Evolutionary conservation across 2,797 vertebrate genomes (phyloP), one percentile per base, ranked within the genome.

Genomic region (Ctenochaetus hawaiiensis): DNA sequence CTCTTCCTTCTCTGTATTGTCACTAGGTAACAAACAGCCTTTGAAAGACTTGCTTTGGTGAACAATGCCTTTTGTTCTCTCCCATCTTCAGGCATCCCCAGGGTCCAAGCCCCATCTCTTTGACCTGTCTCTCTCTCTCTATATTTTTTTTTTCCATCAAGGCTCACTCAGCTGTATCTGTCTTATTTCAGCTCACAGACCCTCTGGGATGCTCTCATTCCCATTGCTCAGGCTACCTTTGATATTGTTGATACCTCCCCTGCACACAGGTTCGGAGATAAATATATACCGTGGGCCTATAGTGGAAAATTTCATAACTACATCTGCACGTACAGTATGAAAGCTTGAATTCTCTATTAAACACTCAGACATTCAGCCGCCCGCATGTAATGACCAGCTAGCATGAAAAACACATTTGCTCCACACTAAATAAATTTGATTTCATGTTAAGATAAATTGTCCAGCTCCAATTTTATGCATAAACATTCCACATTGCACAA

Each of bases 111-210:
- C 85, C 78, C 77, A 85, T 90, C 88, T 84, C 79, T 87, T 87
- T 87, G 76, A 84, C 82, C 77, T 34, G 37, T 63, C 72, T 76
- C 83, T 83, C 82, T 83, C 82, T 74, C 65, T 82, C 6, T 85
- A 6, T 86, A 13, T 89, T 4, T 79, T 67, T 65, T 65, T 68
- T 53, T 69, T 11, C 77, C 80, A 89, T 91, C 87, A 89, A 89
- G 84, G 79, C 71, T 91, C 91, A 89, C 73, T 92, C 85, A 80
- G 71, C 85, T 87, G 87, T 87, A 80, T 89, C 89, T 75, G 75
- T 84, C 88, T 93, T 91, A 87, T 88, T 90, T 88, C 89, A 82
- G 83, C 80, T 66, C 52, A 18, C 49, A 70, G 59, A 78, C 79
- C 86, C 85, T 79, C 61, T 65, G 88, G 86, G 89, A 90, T 66